These are phyloP conservation scores for Reinhardtius hippoglossoides DNA, from an alignment of 2,113 vertebrate genomes.

Conservation along the genomic window DNA sequence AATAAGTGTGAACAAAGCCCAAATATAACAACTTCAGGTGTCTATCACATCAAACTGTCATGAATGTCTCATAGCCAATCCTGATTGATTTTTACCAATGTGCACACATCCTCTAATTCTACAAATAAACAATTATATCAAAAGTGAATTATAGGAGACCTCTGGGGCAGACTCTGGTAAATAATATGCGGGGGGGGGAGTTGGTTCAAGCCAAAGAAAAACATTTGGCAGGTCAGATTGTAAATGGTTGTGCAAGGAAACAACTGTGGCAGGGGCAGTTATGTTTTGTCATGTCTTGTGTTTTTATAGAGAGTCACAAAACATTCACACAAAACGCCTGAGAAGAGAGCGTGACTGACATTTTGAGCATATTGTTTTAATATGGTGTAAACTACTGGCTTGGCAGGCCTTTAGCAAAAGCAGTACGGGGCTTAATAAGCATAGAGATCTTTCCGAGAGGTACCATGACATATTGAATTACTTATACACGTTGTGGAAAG, in stretches of 20 bases:
- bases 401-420: slow-evolving; percentile 54
- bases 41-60: slow-evolving; percentile 14
- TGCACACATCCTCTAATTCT: slow-evolving; percentile 54
- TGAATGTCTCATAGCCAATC: slow-evolving; percentile 39
- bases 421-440: slow-evolving; percentile 53
- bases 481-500: slow-evolving; percentile 10
- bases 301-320: slow-evolving; percentile 8
- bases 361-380: slow-evolving; percentile 42
- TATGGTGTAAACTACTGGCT: slow-evolving; percentile 52
- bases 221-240: slow-evolving; percentile 53
- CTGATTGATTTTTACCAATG: slow-evolving; percentile 50
- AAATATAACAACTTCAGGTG: neutral
- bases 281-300: neutral
- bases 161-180: slow-evolving; percentile 45
- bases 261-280: neutral
- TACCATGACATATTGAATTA: slow-evolving; percentile 68
- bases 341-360: slow-evolving; percentile 23
- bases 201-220: slow-evolving; percentile 58
- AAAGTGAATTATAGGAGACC: slow-evolving; percentile 71
- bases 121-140: slow-evolving; percentile 74
- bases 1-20: neutral
- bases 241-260: slow-evolving; percentile 33
- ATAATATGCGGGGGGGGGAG: slow-evolving; percentile 53
- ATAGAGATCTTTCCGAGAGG: slow-evolving; percentile 65
- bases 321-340: neutral